These are phyloP conservation scores for Ceryle rudis DNA, from an alignment of 2,797 vertebrate genomes.

Conservation along the genomic window DNA sequence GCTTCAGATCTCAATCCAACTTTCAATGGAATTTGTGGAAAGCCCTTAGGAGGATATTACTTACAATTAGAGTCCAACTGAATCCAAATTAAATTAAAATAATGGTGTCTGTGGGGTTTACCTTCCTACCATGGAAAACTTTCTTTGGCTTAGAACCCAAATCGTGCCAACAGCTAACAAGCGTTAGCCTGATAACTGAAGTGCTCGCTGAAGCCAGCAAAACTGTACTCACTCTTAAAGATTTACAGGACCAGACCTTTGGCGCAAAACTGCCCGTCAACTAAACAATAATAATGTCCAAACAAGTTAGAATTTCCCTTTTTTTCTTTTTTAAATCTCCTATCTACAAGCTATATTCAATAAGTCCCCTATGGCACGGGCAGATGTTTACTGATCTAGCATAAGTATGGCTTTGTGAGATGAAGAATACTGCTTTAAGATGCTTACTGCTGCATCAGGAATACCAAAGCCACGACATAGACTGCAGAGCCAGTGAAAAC, in stretches of 20 bases:
- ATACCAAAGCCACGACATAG: neutral
- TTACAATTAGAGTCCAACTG: slow-evolving; percentile 38
- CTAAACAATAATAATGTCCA: slow-evolving; percentile 42
- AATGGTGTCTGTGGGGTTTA: slow-evolving; percentile 57
- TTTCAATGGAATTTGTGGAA: neutral
- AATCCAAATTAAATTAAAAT: slow-evolving; percentile 73
- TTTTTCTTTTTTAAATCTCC: neutral
- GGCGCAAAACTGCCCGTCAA: slow-evolving; percentile 19
- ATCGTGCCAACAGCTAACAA: neutral
- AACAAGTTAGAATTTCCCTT: slow-evolving; percentile 22
- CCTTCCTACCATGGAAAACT: slow-evolving; percentile 45
- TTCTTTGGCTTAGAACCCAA: neutral
- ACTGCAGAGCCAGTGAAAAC: neutral
- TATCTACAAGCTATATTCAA: neutral
- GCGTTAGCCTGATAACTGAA: neutral
- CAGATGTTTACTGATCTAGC: neutral
- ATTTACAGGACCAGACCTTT: neutral
- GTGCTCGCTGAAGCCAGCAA: neutral
- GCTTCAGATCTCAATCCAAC: neutral
- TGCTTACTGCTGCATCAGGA: neutral
- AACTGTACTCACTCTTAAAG: neutral
- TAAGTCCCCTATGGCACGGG: neutral
- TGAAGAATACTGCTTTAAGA: neutral
- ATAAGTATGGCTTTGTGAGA: neutral
- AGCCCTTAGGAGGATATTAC: slow-evolving; percentile 57